A percentile compares a stretch with the other conserved stretches of the same genome.
phyloP scores from a whole-genome alignment of 2,113 vertebrate species.

The Megaceryle torquata region DNA sequence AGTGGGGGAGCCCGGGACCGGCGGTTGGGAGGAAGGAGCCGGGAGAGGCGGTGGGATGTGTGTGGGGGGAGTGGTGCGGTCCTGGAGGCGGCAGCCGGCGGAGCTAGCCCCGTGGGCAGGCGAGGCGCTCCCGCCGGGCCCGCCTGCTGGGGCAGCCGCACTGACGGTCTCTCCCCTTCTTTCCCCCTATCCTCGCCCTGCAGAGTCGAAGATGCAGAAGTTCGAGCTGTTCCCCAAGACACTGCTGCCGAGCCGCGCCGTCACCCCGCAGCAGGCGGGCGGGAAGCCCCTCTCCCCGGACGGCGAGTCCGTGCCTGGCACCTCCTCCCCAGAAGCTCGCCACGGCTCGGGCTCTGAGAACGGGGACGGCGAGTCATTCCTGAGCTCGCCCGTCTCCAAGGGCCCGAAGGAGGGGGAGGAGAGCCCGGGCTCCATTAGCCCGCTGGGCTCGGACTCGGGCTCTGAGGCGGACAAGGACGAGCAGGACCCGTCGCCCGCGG shows the following conservation, averaged over 20 bases:
- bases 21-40: background rate
- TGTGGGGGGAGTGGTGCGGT: background rate
- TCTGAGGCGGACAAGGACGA: slow-evolving; percentile 95
- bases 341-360: slow-evolving; percentile 94
- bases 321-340: slow-evolving; percentile 90
- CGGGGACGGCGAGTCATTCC: slow-evolving; percentile 89
- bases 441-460: slow-evolving; percentile 92
- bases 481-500: slow-evolving; percentile 82
- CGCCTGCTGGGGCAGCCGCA: background rate
- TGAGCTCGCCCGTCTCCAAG: slow-evolving; percentile 88
- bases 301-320: slow-evolving; percentile 86
- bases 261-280: slow-evolving; percentile 79
- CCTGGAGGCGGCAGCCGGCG: background rate
- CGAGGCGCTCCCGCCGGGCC: background rate
- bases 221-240: slow-evolving; percentile 93
- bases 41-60: background rate
- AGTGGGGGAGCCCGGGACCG: too few relatives aligned
- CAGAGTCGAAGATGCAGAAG: slow-evolving; percentile 93
- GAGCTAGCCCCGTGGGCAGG: background rate
- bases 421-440: slow-evolving; percentile 88
- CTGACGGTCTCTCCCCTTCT: background rate
- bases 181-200: background rate
- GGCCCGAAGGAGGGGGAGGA: slow-evolving; percentile 77
- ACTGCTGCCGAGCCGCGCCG: slow-evolving; percentile 80
- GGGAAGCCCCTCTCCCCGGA: slow-evolving; percentile 86